Evolutionary conservation across 2,797 vertebrate species (phyloP), one percentile per base, ranked within the genome.

Genomic region (Anas acuta): DNA sequence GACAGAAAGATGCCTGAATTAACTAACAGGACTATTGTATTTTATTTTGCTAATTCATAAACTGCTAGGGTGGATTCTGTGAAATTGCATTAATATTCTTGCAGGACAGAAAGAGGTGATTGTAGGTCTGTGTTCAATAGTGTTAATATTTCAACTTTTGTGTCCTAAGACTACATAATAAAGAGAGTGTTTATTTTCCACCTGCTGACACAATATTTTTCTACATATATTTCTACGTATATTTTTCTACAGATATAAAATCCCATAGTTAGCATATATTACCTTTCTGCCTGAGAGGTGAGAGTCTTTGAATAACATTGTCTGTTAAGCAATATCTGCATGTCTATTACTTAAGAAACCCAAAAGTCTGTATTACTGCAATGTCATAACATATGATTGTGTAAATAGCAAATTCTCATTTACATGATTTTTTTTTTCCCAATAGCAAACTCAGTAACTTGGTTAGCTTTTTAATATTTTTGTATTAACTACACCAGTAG

Each of bases 31-130:
- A 21, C 39, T 43, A 37, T 3, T 37, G 20, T 28, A 23, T 14
- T 76, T 49, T 49, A 17, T 79, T 67, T 30, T 53, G 45, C 51
- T 47, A 39, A 23, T 84, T 81, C 67, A 67, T 47, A 87, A 89
- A 58, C 37, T 1, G 0, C 30, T 78, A 33, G 9, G 22, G 39
- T 13, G 41, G 7, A 58, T 54, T 13, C 43, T n/a, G 0, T 18
- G 45, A 23, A 61, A 73, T 18, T 47, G 9, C 67, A 9, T 2
- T 39, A 39, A 12, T 13, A 1, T 9, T 23, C 60, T 26, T 16
- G n/a, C 6, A 41, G 32, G 26, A 23, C 21, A 41, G 32, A 28
- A 33, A 7, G 47, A 33, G 23, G 26, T 62, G 51, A 53, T 15
- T 15, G 13, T 53, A 53, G 14, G 14, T 53, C 51, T 26, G 23